Percentiles rank a stretch among this genome's conserved stretches.
phyloP scores from a whole-genome alignment of 2,113 vertebrate species.

The Equus quagga region DNA sequence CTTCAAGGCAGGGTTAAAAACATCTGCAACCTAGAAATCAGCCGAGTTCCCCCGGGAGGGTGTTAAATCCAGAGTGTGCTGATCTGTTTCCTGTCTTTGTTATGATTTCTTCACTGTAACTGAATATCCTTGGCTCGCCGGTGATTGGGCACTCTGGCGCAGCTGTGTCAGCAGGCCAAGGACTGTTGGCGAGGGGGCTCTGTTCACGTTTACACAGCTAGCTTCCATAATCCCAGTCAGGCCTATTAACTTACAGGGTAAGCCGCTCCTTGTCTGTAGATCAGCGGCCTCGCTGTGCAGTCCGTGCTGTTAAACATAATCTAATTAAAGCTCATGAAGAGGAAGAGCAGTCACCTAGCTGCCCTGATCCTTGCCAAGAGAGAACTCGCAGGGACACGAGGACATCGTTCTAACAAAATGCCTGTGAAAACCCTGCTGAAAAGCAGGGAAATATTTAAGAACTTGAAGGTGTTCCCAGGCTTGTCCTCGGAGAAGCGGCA shows the following conservation, averaged over 20 bases:
- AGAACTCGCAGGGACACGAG: background rate
- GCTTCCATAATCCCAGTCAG: slow-evolving; percentile 58
- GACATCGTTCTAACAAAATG: background rate
- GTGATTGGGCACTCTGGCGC: slow-evolving; percentile 82
- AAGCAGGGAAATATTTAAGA: background rate
- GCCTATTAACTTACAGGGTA: slow-evolving; percentile 70
- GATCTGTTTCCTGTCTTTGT: slow-evolving; percentile 96
- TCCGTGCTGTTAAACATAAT: background rate
- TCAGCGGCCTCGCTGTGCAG: fast-evolving
- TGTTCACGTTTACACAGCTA: background rate
- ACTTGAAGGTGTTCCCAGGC: background rate
- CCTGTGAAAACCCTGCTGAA: slow-evolving; percentile 33
- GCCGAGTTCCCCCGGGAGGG: slow-evolving; percentile 84
- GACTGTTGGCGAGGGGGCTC: slow-evolving; percentile 69
- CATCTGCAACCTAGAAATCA: slow-evolving; percentile 87
- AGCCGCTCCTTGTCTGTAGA: slow-evolving; percentile 19
- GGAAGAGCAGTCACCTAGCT: slow-evolving; percentile 47
- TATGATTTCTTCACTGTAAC: slow-evolving; percentile 93
- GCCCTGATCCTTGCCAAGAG: background rate
- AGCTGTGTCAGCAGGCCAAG: slow-evolving; percentile 94
- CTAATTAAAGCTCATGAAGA: slow-evolving; percentile 54
- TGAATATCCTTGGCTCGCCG: slow-evolving; percentile 85
- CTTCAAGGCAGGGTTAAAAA: slow-evolving; percentile 87
- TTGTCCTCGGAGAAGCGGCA: background rate
- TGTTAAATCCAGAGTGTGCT: slow-evolving; percentile 90